Base-by-base conservation (phyloP, 2,113 vertebrate genomes). In the Gopherus flavomarginatus region DNA sequence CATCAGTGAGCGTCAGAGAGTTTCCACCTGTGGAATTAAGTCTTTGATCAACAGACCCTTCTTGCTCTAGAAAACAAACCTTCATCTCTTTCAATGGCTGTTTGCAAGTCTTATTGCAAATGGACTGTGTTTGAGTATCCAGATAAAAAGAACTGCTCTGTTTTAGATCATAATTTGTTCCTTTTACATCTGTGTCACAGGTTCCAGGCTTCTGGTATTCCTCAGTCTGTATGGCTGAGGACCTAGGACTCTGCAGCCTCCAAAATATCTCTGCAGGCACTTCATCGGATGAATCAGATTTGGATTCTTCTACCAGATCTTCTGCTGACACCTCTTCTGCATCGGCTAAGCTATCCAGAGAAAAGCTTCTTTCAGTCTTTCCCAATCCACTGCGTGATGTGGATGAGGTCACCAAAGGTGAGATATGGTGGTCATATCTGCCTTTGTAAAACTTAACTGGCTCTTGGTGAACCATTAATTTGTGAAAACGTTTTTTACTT, bases 251-350 rank as follows among this genome's bases (percentile, higher is more conserved):
- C 93, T 98, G 97, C 59, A 98, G 94, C 85, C 94, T 98, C 99
- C 99, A 99, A 89, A 98, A 98, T 29, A 96, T 97, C 96, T 99
- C 99, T 85, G 98, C 98, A 75, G 99, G 98, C 52, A 98, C 94
- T 95, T 98, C 98, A 83, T 98, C 98, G 84, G 98, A 94, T 82
- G 98, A 98, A 82, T 94, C 92, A 62, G 92, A 94, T 89, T 97
- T 97, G 85, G 69, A 85, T 54, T 97, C 93, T 87, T 97, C 97
- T 91, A 96, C 88, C 0, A 17, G 22, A 26, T 97, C 94, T 96
- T 96, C 96, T 86, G 57, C 82, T 47, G 90, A 57, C 42, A 96
- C 97, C 42, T 98, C 98, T 94, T 97, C 97, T 86, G 95, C 95
- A 86, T 97, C 97, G 85, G 97, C 91, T 86, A 98, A 94, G 77